Base-by-base conservation (phyloP, 1,140 invertebrate species). In the Bombus impatiens region DNA sequence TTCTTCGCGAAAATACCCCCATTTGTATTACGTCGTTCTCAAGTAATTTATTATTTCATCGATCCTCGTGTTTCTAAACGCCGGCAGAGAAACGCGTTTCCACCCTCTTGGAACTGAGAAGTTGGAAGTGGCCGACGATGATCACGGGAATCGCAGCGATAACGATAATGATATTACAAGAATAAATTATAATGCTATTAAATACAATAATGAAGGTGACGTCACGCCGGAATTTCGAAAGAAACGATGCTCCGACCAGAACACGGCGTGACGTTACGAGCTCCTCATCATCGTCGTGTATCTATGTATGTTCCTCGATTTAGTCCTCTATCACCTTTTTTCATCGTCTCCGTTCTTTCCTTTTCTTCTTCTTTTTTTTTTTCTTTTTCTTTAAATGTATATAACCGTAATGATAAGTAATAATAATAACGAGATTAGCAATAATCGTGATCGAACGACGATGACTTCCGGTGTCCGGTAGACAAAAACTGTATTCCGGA, bases 81-180 rank as follows among this genome's bases (percentile, higher is more conserved):
- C 68, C 32, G 25, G 4, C 15, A 37, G 8, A 22, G 67, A 37
- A 37, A 68, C 2, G 37, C 68, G 32, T 71, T 59, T 15, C 62
- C 18, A 37, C n/a, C 13, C 68, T 28, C 42, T 40, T 28, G 12
- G 40, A 62, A 62, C 40, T 42, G 59, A 28, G 10, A 2, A n/a
- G 40, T 53, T 74, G 78, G 13, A 81, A 57, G 32, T 40, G 35
- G 78, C 62, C 81, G 89, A 90, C 84, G 90, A 91, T 78, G 75
- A 86, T 89, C 85, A 89, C 92, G 87, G 84, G 75, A 77, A 93
- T 91, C 92, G 86, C 86, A 92, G 84, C 85, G 84, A 88, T 91
- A 92, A 93, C 89, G 88, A 86, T 92, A 87, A 92, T 87, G 88
- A 93, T 89, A 90, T 91, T 91, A 91, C 87, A 90, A 93, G 91